These are phyloP conservation scores for Trogon surrucura DNA, from an alignment of 2,113 vertebrate genomes.

Conservation along the genomic window DNA sequence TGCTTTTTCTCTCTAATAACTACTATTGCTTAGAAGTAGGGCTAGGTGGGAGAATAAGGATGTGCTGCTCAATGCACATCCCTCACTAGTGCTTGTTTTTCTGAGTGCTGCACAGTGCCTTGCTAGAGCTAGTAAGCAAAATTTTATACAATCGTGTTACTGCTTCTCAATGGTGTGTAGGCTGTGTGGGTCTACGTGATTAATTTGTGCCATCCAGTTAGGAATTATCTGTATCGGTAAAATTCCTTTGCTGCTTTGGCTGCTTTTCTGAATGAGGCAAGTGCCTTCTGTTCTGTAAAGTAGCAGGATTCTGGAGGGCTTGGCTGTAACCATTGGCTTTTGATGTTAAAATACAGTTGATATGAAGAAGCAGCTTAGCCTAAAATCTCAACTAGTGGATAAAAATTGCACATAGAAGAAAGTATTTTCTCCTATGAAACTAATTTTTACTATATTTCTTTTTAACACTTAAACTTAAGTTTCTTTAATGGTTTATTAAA, in stretches of 20 bases:
- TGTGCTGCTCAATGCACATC: background rate
- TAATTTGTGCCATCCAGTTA: background rate
- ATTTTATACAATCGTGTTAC: background rate
- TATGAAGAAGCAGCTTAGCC: background rate
- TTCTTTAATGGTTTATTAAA: background rate
- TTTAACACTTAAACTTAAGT: background rate
- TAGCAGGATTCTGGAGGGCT: background rate
- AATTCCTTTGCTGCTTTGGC: background rate
- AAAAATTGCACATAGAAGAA: background rate
- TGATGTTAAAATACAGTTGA: background rate
- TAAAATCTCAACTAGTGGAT: background rate
- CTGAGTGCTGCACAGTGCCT: background rate
- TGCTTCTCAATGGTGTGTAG: background rate
- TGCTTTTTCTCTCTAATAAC: background rate
- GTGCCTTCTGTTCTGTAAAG: conserved; percentile 16
- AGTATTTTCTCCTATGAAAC: background rate
- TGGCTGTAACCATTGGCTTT: background rate
- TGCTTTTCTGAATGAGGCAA: background rate
- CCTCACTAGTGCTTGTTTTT: background rate
- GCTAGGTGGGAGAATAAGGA: background rate
- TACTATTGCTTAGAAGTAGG: background rate
- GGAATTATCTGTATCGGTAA: background rate
- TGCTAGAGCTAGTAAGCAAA: background rate
- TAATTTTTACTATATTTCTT: background rate
- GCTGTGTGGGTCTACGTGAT: background rate